Conservation (phyloP, 1,140 invertebrate genomes). For the Cyphomyrmex costatus region DNA sequence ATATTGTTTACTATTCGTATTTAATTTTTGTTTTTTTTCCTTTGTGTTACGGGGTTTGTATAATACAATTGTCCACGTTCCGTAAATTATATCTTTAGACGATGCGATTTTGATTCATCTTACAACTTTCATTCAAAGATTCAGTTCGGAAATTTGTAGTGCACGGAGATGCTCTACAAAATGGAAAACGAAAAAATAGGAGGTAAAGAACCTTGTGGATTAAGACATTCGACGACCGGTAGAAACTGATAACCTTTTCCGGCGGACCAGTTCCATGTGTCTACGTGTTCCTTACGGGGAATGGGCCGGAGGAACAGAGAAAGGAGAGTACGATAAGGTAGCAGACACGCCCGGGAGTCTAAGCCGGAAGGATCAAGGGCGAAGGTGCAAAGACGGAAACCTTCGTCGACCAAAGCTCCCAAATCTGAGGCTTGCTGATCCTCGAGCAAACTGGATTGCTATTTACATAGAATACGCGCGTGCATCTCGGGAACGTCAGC, state of each 20-base stretch:
- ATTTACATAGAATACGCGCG: slow-evolving; percentile 77
- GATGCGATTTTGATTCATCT: not conserved
- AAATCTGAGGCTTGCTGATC: slow-evolving; percentile 73
- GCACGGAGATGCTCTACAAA: not conserved
- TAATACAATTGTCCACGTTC: not conserved
- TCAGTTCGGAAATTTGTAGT: not conserved
- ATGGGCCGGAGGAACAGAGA: not conserved
- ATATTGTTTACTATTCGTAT: not conserved
- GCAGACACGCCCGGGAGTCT: slow-evolving; percentile 43
- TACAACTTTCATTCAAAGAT: not conserved
- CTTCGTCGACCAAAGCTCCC: slow-evolving; percentile 57
- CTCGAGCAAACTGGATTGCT: slow-evolving; percentile 76
- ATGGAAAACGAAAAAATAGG: slow-evolving; percentile 10
- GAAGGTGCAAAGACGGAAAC: slow-evolving; percentile 70
- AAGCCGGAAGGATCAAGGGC: slow-evolving; percentile 65
- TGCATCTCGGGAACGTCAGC: slow-evolving; percentile 55
- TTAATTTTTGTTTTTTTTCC: not conserved
- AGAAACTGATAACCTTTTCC: slow-evolving; percentile 40
- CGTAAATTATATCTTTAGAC: not conserved
- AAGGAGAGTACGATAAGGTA: slow-evolving; percentile 29
- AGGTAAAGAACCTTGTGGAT: not conserved
- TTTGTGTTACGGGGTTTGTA: not conserved
- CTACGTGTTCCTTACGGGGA: not conserved
- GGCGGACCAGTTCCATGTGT: slow-evolving; percentile 13
- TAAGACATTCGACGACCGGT: slow-evolving; percentile 18